Conservation (phyloP, 2,113 vertebrate genomes). For the Myrmecobius fasciatus region DNA sequence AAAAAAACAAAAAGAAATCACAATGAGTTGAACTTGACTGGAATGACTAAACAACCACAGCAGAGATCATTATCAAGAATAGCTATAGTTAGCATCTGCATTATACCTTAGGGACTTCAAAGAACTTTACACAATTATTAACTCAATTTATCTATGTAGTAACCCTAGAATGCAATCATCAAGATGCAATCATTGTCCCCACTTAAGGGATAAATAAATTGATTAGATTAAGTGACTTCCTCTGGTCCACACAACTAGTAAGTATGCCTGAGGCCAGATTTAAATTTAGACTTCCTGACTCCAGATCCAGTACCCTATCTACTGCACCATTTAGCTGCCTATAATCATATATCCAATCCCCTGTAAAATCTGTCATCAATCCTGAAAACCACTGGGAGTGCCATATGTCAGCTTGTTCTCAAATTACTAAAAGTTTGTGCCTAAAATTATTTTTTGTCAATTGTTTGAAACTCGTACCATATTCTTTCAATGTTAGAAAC, state of each 20-base stretch:
- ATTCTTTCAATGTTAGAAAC: slow-evolving; percentile 10
- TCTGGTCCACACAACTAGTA: not conserved
- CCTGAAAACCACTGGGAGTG: not conserved
- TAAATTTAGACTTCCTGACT: not conserved
- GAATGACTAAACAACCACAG: too few relatives aligned
- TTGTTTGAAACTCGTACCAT: slow-evolving; percentile 49
- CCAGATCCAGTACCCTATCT: not conserved
- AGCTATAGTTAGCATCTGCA: not conserved
- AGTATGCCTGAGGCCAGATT: not conserved
- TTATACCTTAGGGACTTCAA: not conserved
- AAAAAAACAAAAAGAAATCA: too few relatives aligned
- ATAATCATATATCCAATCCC: not conserved
- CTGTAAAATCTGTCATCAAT: not conserved
- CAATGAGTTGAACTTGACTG: too few relatives aligned
- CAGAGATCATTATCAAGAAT: not conserved
- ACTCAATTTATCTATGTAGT: not conserved
- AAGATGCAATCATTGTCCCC: not conserved
- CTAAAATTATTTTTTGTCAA: not conserved
- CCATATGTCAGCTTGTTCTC: slow-evolving; percentile 26
- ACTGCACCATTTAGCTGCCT: not conserved
- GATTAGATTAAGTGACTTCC: not conserved
- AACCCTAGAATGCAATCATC: not conserved
- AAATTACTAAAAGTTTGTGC: not conserved
- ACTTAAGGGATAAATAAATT: not conserved
- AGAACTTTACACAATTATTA: not conserved